Evolutionary conservation across 2,888 invertebrate genomes (phyloP).

Genomic region (Drosophila helvetica): DNA sequence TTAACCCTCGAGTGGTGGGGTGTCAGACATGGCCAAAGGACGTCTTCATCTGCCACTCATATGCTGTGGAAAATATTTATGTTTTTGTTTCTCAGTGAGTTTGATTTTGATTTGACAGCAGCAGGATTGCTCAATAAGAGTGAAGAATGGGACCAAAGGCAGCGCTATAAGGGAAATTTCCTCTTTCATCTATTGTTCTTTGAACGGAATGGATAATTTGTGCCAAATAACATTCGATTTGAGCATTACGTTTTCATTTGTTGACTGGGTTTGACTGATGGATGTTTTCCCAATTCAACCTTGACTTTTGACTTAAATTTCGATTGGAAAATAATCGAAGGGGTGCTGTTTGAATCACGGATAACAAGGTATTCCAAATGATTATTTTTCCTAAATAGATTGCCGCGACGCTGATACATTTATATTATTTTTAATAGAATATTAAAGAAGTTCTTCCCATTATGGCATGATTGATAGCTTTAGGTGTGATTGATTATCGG

Average conservation of each 20-base stretch:
- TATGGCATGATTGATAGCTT: neutral
- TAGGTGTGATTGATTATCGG: conserved; percentile 2
- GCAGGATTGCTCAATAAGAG: neutral
- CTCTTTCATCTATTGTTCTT: neutral
- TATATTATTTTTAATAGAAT: too few species aligned
- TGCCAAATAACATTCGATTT: too few species aligned
- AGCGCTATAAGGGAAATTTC: neutral
- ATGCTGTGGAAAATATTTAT: conserved; percentile 31
- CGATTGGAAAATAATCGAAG: too few species aligned
- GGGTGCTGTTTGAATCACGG: too few species aligned
- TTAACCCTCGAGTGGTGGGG: conserved; percentile 61
- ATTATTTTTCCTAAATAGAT: too few species aligned
- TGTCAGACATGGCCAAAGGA: conserved; percentile 5
- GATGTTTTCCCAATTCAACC: too few species aligned
- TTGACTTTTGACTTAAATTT: too few species aligned
- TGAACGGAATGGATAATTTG: neutral
- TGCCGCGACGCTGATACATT: too few species aligned
- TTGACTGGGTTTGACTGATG: too few species aligned
- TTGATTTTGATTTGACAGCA: conserved; percentile 30
- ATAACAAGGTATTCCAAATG: too few species aligned
- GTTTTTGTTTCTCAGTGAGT: conserved; percentile 10
- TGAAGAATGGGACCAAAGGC: neutral
- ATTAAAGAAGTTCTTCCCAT: too few species aligned
- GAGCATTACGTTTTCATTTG: too few species aligned
- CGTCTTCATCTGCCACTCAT: conserved; percentile 27